Evolutionary conservation across 2,797 vertebrate species (phyloP), one percentile per base, ranked within the genome.

Genomic region (Molossus molossus): DNA sequence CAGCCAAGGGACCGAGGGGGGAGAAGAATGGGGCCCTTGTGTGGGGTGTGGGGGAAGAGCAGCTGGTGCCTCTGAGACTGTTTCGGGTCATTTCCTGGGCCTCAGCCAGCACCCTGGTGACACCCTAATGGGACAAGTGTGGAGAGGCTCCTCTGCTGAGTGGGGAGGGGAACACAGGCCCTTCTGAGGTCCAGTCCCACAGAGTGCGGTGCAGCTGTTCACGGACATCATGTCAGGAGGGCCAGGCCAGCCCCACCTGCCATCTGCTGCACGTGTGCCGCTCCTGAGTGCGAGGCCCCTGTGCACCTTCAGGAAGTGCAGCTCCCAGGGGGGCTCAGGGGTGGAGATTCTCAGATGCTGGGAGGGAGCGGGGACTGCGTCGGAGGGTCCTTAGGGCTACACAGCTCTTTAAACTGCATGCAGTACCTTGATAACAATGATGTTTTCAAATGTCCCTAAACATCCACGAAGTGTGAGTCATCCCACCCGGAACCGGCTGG

Each of bases 11-110:
- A 45, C 45, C 2, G 3, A 67, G 20, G 29, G 57, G 55, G 40
- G 77, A 77, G 77, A 77, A 87, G 57, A 88, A 33, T 60, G 75
- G 75, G 33, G 21, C 75, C 76, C 50, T 96, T 94, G 87, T 94
- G 23, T 58, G 9, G 62, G 60, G 50, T 0, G 0, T n/a, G n/a
- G 86, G 77, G 60, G 77, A 40, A 3, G 58, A 70, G 60, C 18
- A 8, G 33, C n/a, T 29, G 55, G 6, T 15, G 23, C 73, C 37
- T n/a, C 64, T 2, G 80, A 62, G 83, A 64, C 60, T 40, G 27
- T 70, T 72, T 84, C 2, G 50, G 75, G 69, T 57, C 70, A 33
- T 29, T 69, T 29, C 20, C 75, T 79, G 79, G 77, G 27, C 11
- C 50, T 77, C 23, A 29, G 72, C 69, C 48, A 72, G 88, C 2